These are phyloP conservation scores for Hemicordylus capensis DNA, from an alignment of 2,113 vertebrate species.

Conservation along the genomic window DNA sequence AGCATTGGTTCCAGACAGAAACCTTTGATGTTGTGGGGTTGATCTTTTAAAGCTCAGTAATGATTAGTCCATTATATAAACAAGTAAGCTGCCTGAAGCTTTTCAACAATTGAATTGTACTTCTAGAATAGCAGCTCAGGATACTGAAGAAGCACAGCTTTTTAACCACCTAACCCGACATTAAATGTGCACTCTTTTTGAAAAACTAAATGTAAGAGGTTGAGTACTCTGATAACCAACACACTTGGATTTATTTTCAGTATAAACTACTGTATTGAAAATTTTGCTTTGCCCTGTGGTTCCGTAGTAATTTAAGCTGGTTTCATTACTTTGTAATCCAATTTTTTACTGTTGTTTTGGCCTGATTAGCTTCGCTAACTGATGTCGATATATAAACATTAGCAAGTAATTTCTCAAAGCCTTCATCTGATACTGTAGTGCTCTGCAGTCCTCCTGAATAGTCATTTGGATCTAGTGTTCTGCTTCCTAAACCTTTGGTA, in stretches of 20 bases:
- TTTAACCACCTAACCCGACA: not conserved
- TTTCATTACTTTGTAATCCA: slow-evolving; percentile 44
- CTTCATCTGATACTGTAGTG: not conserved
- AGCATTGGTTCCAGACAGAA: not conserved
- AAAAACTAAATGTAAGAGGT: slow-evolving; percentile 14
- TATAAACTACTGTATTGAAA: slow-evolving; percentile 20
- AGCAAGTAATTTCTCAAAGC: slow-evolving; percentile 33
- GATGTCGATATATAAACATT: slow-evolving; percentile 54
- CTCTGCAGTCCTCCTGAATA: not conserved
- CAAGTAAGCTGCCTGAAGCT: not conserved
- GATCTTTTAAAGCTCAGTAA: not conserved
- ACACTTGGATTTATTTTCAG: slow-evolving; percentile 38
- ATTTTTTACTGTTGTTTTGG: slow-evolving; percentile 53
- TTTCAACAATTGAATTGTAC: not conserved
- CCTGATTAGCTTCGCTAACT: slow-evolving; percentile 35
- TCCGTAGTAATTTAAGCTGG: slow-evolving; percentile 36
- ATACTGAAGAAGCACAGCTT: slow-evolving; percentile 25
- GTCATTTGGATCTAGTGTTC: not conserved
- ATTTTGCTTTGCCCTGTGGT: slow-evolving; percentile 28
- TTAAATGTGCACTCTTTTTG: slow-evolving; percentile 11
- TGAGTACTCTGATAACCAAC: not conserved
- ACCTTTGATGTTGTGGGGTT: not conserved
- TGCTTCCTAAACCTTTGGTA: not conserved
- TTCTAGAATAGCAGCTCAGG: slow-evolving; percentile 20
- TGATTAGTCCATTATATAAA: not conserved